Conservation (phyloP, 2,113 vertebrate species). For the Gymnogyps californianus region DNA sequence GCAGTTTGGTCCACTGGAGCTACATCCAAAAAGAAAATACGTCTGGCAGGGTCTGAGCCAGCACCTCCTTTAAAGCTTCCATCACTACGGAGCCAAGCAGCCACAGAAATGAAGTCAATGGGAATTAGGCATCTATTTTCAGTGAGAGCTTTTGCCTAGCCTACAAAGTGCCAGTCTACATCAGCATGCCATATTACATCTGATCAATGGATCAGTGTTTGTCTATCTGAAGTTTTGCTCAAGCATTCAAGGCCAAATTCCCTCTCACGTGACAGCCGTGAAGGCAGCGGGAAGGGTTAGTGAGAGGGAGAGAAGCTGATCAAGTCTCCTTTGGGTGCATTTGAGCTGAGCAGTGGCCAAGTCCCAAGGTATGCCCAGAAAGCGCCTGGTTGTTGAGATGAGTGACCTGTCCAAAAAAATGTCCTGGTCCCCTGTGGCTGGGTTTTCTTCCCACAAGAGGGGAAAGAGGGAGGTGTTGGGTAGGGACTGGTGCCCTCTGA, state of each 20-base stretch:
- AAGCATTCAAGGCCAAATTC: background rate
- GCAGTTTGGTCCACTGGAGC: background rate
- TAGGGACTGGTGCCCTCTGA: background rate
- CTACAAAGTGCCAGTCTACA: background rate
- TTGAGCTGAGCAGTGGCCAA: background rate
- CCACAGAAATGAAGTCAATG: background rate
- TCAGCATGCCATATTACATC: background rate
- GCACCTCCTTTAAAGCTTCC: background rate
- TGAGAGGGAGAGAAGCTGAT: background rate
- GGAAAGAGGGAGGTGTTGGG: background rate
- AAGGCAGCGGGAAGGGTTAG: background rate
- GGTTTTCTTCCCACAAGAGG: background rate
- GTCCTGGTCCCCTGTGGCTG: background rate
- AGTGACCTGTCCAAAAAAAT: rapidly evolving
- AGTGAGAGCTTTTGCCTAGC: background rate
- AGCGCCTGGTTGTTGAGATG: background rate
- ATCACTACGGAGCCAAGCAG: background rate
- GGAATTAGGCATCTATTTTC: background rate
- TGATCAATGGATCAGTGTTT: background rate
- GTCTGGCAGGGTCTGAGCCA: background rate
- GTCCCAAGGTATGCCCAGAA: background rate
- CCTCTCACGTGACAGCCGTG: rapidly evolving
- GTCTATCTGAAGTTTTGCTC: background rate
- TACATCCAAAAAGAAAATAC: background rate
- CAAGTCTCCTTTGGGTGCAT: background rate